These are phyloP conservation scores for Procambarus clarkii DNA, from an alignment of 1,140 invertebrate genomes.

Conservation along the genomic window DNA sequence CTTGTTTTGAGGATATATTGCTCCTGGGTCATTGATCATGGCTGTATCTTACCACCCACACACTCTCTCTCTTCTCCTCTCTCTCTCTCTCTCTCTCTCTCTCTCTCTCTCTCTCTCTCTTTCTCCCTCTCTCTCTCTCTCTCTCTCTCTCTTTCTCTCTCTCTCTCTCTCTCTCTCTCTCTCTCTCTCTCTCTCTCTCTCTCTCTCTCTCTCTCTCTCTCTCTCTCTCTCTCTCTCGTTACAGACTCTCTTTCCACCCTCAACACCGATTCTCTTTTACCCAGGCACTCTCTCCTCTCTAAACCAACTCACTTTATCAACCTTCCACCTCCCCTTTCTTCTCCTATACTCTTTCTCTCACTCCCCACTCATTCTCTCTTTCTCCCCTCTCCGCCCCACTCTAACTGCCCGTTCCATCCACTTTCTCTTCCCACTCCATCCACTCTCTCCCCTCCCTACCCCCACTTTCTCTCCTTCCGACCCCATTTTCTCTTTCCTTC, in stretches of 20 bases:
- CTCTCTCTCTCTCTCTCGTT: not conserved
- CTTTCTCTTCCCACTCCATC: not conserved
- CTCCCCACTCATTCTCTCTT: not conserved
- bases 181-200: not conserved
- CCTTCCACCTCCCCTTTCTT: not conserved
- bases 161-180: not conserved
- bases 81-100: not conserved
- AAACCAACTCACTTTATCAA: no score
- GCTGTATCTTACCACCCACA: no score
- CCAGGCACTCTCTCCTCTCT: not conserved
- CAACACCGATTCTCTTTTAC: no score
- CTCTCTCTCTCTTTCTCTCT: not conserved
- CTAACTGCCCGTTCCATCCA: not conserved
- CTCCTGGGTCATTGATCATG: no score
- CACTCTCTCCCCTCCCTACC: not conserved
- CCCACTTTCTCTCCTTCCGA: not conserved
- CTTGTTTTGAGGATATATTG: no score
- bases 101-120: not conserved
- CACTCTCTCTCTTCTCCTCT: not conserved
- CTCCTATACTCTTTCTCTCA: not conserved
- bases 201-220: conserved; percentile 3
- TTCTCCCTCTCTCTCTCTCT: not conserved
- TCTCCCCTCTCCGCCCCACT: not conserved
- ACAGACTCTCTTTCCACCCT: not conserved
- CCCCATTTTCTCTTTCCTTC: not conserved